Percentiles rank a stretch among this genome's conserved stretches.
phyloP scores from a whole-genome alignment of 2,888 invertebrate genomes.

The Teleogryllus oceanicus region DNA sequence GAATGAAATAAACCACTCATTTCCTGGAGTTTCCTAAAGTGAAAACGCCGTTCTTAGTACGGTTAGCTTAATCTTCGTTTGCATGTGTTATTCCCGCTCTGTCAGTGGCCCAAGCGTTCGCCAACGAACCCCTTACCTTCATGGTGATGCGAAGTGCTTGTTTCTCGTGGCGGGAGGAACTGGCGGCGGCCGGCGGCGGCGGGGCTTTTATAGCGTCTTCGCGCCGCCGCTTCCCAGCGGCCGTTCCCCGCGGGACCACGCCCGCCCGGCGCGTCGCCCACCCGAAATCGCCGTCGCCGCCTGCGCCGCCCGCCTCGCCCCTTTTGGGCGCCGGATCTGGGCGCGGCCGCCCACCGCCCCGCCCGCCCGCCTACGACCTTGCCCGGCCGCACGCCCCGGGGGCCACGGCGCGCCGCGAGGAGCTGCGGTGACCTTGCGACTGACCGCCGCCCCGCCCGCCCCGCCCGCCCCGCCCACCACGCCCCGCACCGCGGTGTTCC shows the following conservation, averaged over 20 bases:
- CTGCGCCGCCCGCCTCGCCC: neutral
- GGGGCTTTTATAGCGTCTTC: neutral
- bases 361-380: neutral
- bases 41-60: too few relatives aligned
- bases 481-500: too few relatives aligned
- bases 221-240: neutral
- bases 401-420: neutral
- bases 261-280: neutral
- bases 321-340: conserved; percentile 8
- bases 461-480: neutral
- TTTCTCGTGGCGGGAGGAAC: neutral
- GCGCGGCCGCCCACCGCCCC: neutral
- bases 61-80: too few relatives aligned
- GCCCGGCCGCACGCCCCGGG: neutral
- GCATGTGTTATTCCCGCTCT: too few relatives aligned
- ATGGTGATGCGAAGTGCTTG: neutral
- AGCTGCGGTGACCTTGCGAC: neutral
- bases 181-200: neutral
- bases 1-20: too few relatives aligned
- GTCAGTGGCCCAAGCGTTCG: neutral
- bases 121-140: neutral
- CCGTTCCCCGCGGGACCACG: neutral
- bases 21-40: too few relatives aligned
- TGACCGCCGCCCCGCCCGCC: neutral
- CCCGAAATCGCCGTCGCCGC: neutral